Evolutionary conservation across 2,797 vertebrate species (phyloP).

Genomic region (Microctenopoma steveboyesi): DNA sequence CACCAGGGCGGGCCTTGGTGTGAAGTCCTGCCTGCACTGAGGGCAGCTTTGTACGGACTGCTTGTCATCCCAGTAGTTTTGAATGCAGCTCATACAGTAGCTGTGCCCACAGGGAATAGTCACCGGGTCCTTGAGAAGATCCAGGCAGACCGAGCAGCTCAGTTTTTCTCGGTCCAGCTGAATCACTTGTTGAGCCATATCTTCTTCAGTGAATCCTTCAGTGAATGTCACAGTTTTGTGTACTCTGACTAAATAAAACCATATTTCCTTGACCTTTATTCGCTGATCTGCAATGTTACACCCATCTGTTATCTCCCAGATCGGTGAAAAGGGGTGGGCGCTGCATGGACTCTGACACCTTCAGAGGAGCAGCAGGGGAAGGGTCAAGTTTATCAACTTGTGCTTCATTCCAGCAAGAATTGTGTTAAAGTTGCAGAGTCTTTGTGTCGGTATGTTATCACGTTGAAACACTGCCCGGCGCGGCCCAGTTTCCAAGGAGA

Average conservation of each 20-base stretch:
- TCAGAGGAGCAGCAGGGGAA: too few species aligned
- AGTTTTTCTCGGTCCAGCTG: conserved; percentile 17
- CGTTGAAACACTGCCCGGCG: too few species aligned
- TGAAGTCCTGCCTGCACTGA: conserved; percentile 29
- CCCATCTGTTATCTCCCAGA: background rate
- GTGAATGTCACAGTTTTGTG: conserved; percentile 11
- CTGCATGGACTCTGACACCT: too few species aligned
- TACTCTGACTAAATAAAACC: background rate
- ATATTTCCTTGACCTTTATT: background rate
- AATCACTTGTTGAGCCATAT: conserved; percentile 23
- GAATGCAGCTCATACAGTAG: too few species aligned
- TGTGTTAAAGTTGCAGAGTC: too few species aligned
- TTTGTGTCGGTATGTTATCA: too few species aligned
- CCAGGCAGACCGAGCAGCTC: conserved; percentile 35
- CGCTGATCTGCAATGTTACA: too few species aligned
- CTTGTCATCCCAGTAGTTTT: conserved; percentile 10
- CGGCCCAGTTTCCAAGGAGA: too few species aligned
- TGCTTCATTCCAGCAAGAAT: too few species aligned
- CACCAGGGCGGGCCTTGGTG: background rate
- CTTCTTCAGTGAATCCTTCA: background rate
- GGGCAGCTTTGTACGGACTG: conserved; percentile 12
- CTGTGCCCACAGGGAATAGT: conserved; percentile 20
- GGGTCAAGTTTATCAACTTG: background rate
- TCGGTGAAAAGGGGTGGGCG: too few species aligned
- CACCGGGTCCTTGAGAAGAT: conserved; percentile 19